Evolutionary conservation across 1,140 invertebrate genomes (phyloP), one percentile per base, ranked within the genome.

Genomic region (Acromyrmex charruanus): DNA sequence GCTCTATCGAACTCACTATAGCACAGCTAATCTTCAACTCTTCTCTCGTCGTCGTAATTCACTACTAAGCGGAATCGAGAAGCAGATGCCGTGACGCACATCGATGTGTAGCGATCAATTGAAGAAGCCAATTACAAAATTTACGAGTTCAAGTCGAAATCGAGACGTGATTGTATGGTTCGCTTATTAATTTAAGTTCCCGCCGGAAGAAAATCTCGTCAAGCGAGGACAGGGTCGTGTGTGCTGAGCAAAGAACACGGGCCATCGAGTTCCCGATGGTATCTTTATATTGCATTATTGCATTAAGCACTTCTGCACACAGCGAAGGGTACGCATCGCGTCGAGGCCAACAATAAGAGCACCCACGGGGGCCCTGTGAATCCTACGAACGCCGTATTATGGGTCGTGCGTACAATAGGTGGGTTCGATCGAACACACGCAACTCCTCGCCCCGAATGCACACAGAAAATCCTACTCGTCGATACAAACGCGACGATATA

Each of bases 251-350:
- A 88, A 87, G 87, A 88, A 87, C 89, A 91, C 80, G 82, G 89
- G 72, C 82, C 87, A 91, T 91, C 89, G 89, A 87, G 75, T 39
- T 92, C 90, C 91, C 92, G 91, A 91, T 93, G 92, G 93, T 94
- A 95, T 94, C 93, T 94, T 94, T 94, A 93, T 93, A 93, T 93
- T 93, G 92, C 91, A 92, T 94, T 94, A 94, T 94, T 94, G 87
- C 93, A 89, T 89, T 95, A 94, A 95, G 93, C 92, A 95, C 92
- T 95, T 94, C 85, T 91, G 93, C 87, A 95, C 93, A 95, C 93
- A 94, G 51, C 77, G 74, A 87, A 87, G 90, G 89, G 89, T 90
- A 90, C 35, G 69, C 87, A 91, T 82, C 88, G 77, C 89, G 66
- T 44, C 77, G 77, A 72, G 49, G 58, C 77, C 35, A 91, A 91